Evolutionary conservation across 2,888 invertebrate species (phyloP), one percentile per base, ranked within the genome.

Genomic region (Chrysomela aeneicollis): DNA sequence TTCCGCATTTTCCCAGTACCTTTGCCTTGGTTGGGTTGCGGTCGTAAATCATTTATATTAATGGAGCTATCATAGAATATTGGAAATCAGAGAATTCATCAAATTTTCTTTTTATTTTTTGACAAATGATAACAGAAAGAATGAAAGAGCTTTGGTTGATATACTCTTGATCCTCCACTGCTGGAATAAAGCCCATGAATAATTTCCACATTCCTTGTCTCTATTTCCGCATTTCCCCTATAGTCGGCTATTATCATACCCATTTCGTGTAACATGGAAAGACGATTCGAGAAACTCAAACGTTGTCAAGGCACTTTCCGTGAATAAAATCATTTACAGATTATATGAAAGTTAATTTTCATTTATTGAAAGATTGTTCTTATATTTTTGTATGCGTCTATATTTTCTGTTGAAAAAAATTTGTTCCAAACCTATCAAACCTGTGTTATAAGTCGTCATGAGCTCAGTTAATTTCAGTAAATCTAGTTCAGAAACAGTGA

Each of bases 121-220:
- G 80, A 81, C 79, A 81, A 81, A 81, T 80, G 80, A 79, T 80
- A 77, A 77, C 77, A 73, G 77, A 71, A 70, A 76, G 74, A 78
- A 79, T 79, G 79, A 79, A 78, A 77, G 74, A 74, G 78, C 74
- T 78, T 77, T 73, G 77, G 78, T 78, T 77, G 78, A 77, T 71
- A 77, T 71, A 15, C 42, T 42, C 42, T 42, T 42, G 42, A 77
- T 77, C 76, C 77, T 74, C 73, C 77, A 78, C 77, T 77, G 77
- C 76, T 74, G 75, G 75, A 75, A 76, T 79, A 80, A 80, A 80
- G 79, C 79, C 80, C 78, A 79, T 81, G 81, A 81, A 81, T 81
- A 81, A 81, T 81, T 80, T 80, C 78, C 78, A 79, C 79, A 79
- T 81, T 81, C 81, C 78, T 79, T 80, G 77, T 78, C 78, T 80